Base-by-base conservation (phyloP, 2,113 vertebrate genomes). In the Pseudorasbora parva region DNA sequence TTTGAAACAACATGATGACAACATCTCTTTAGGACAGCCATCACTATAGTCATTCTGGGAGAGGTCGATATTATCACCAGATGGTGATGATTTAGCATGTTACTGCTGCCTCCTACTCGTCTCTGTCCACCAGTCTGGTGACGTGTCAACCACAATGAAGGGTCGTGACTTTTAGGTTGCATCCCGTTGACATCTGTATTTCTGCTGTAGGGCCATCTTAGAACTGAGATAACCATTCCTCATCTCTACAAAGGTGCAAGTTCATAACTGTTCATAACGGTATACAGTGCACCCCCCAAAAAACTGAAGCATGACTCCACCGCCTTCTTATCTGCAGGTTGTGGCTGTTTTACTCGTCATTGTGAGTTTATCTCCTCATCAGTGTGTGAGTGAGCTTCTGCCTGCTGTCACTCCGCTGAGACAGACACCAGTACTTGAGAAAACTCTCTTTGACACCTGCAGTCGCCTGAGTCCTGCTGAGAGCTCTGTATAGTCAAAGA, bases 361-460 rank as follows among this genome's bases (percentile, higher is more conserved):
- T n/a, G 14, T 72, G 45, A 30, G 41, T 77, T 83, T 86, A 84
- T 86, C 84, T 86, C 66, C 81, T 45, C 47, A 84, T 86, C 82
- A 66, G 72, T 77, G 71, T 33, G 69, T 72, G n/a, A 59, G 68
- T 72, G 81, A 77, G 82, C 71, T 78, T 81, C 66, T 81, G 51
- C 69, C 73, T 78, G 62, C 66, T 59, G 47, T 82, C 57, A 76
- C 41, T 37, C 33, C 7, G 9, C 45, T 27, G 12, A 81, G 25
- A 82, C 57, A 62, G 9, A 75, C 54, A 82, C 14, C 25, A 62
- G 33, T 66, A 54, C 59, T 76, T 23, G 5, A 62, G 60, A 62
- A 83, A 75, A 83, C 14, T 25, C 60, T 30, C 43, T 49, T 43
- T 80, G 62, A 69, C 60, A 81, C 78, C 78, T 81, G 78, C 47